Evolutionary conservation across 2,113 vertebrate species (phyloP), one percentile per base, ranked within the genome.

Genomic region (Rana temporaria): DNA sequence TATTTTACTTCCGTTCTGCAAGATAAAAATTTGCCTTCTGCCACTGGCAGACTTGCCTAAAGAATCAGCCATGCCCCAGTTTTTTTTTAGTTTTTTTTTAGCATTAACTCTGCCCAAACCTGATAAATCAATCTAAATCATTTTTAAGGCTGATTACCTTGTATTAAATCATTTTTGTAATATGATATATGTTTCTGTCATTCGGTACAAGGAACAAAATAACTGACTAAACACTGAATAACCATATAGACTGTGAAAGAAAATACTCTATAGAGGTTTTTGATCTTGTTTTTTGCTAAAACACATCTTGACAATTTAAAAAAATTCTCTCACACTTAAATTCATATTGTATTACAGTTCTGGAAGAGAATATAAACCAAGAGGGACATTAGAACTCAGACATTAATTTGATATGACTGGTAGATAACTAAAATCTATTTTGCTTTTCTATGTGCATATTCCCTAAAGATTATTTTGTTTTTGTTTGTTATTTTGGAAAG

Each of bases 281-380:
- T 30, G 66, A 80, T 59, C n/a, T 19, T 67, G 68, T 60, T 69
- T 24, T 60, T 60, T 42, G 57, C n/a, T 53, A 70, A 69, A 71
- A 48, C 24, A 71, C 20, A 26, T 66, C 22, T 70, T 55, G 30
- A 22, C 32, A 79, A 18, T 67, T 79, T 80, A 42, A 52, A 53
- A 53, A 22, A 38, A 59, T 48, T 70, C 20, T 48, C 55, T 80
- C n/a, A 80, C n/a, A 42, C 30, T 60, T 69, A 14, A 68, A 34
- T 52, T 60, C 30, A 71, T 80, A 80, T 80, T 80, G 59, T 52
- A 24, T 62, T 60, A 62, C 78, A n/a, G 78, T 67, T 62, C 34
- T 52, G 32, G 55, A 80, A 62, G 20, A 62, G 5, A 63, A 71
- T 71, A 22, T 16, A 71, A 80, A 80, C 66, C 66, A 52, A 80